Base-by-base conservation (phyloP, 2,797 vertebrate species). In the Apogon hyalosoma region DNA sequence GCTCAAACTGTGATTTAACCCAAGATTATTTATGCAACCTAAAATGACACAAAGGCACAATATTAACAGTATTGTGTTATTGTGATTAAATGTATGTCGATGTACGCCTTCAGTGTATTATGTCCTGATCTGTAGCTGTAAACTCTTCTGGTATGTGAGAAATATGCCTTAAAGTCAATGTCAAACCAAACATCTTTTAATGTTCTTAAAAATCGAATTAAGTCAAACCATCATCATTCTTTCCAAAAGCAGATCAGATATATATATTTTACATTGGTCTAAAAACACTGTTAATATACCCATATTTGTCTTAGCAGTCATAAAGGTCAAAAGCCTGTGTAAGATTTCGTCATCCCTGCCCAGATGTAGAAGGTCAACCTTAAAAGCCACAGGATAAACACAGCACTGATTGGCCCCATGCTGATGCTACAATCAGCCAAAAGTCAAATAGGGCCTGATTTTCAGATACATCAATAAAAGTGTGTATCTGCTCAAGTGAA, bases 401-500 rank as follows among this genome's bases (percentile, higher is more conserved):
- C 43, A 45, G 3, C 6, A 13, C 62, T 75, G 48, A 41, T 48
- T 62, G 65, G 16, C 47, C 48, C 36, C 21, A 15, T 42, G 49
- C 28, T 57, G 46, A 42, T 28, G 11, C 21, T 18, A 63, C 68
- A 59, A 74, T 74, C 31, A 50, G 54, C 61, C 61, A 74, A 63
- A 80, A 69, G 58, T 68, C 65, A 55, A 80, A 54, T 52, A 19
- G 3, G 50, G 41, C 24, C 60, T 38, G 11, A 51, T 55, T 59
- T 73, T 77, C 19, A 67, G 41, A 42, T 58, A 56, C 16, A 41
- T 51, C 75, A 63, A 77, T 72, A 57, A 80, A 79, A 46, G 69
- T 51, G 63, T 54, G 50, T 57, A 19, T 75, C 52, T 77, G 49
- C 74, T 72, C 51, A 77, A 54, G 69, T 63, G 73, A 82, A 47